Conservation (phyloP, 2,888 invertebrate genomes). For the Homarus gammarus region DNA sequence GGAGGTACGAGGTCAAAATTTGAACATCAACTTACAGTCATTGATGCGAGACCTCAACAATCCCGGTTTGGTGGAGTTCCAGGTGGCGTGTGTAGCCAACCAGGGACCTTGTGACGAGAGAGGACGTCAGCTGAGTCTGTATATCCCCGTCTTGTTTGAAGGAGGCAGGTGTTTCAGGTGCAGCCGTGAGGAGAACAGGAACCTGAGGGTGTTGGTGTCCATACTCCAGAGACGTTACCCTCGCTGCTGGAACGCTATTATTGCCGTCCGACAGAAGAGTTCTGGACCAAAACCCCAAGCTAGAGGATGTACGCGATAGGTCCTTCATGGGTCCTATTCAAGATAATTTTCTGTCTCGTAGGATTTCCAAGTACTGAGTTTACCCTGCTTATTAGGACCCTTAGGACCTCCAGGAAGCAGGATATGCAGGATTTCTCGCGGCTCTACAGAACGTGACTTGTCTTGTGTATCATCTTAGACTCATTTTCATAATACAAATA, state of each 20-base stretch:
- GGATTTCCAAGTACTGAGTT: no score
- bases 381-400: no score
- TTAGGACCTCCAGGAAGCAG: no score
- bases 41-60: background rate
- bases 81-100: background rate
- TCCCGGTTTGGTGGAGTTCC: background rate
- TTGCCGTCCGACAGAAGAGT: background rate
- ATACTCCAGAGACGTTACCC: conserved; percentile 7
- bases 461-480: no score
- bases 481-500: no score
- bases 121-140: background rate
- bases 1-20: background rate
- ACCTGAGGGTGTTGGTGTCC: background rate
- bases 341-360: no score
- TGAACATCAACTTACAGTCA: background rate
- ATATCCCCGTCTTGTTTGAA: background rate
- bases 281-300: background rate
- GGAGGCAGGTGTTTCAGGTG: background rate
- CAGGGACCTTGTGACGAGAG: background rate
- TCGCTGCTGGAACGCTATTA: background rate
- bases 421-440: no score
- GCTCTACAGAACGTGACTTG: no score
- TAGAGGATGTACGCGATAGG: background rate
- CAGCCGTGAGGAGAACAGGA: background rate
- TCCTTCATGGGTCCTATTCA: no score